Base-by-base conservation (phyloP, 2,888 invertebrate species). In the Hecatera dysodea region DNA sequence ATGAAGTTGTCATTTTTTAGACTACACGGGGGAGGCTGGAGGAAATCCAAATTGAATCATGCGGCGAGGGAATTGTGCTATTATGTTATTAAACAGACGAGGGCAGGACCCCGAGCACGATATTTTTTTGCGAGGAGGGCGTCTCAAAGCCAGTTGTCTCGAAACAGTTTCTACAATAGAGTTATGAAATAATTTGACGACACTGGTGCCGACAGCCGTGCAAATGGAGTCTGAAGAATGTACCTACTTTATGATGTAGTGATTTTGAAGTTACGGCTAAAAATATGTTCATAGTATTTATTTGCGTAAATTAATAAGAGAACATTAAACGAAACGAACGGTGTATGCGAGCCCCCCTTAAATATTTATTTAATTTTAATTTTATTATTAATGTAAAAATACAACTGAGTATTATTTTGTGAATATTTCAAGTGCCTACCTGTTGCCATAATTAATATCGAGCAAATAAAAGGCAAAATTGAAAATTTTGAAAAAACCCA, bases 31-130 rank as follows among this genome's bases (percentile, higher is more conserved):
- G 95, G 95, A 95, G 93, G 95, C 94, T 95, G 95, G 93, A 95
- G 95, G 94, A 97, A 97, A 97, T 97, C 97, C 96, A 97, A 97
- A 97, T 97, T 97, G 97, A 97, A 97, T 97, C 96, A 96, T 96
- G 96, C 95, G 96, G 96, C 96, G 96, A 95, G 97, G 96, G 96
- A 96, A 97, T 97, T 97, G 97, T 96, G 96, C 97, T 96, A 97
- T 97, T 97, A 96, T 97, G 96, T 96, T 96, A 96, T 97, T 96
- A 96, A 96, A 96, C 95, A 96, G 95, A 90, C 93, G 92, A 95
- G 96, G 96, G 97, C 97, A 96, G 95, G 96, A 93, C 95, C 95
- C 95, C 91, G 95, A 88, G 90, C 90, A 85, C 90, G 90, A 90
- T 91, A 92, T 94, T 95, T 95, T n/a, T 95, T 95, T 88, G 86